These are phyloP conservation scores for Saguinus midas DNA, from an alignment of 2,113 vertebrate species.

Conservation along the genomic window DNA sequence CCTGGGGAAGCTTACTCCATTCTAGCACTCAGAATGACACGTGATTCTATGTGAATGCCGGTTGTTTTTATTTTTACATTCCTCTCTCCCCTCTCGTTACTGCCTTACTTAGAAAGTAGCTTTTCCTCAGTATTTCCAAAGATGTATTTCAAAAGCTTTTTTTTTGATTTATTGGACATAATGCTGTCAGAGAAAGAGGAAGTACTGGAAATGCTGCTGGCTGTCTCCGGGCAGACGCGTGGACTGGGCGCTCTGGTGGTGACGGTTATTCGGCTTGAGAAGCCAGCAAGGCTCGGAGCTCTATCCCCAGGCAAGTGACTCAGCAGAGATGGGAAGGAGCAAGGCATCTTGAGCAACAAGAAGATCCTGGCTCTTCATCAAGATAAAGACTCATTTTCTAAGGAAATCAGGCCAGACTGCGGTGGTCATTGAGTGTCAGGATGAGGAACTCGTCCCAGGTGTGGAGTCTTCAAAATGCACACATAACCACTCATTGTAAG, in stretches of 20 bases:
- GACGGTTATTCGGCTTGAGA: background rate
- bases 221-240: background rate
- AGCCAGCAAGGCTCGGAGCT: background rate
- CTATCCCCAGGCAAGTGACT: background rate
- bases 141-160: constrained; percentile 65
- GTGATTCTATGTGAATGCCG: background rate
- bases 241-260: background rate
- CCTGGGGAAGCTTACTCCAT: background rate
- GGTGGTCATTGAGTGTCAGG: background rate
- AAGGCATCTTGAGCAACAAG: background rate
- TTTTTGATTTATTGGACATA: constrained; percentile 68
- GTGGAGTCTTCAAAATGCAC: background rate
- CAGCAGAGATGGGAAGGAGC: background rate
- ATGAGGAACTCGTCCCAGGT: background rate
- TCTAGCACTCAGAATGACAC: background rate
- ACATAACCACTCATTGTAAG: no score
- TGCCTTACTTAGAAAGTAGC: constrained; percentile 65
- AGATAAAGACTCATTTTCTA: background rate
- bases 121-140: constrained; percentile 45
- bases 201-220: background rate
- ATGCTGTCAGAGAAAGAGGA: background rate
- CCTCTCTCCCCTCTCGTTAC: background rate
- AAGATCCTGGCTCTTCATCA: background rate
- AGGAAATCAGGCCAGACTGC: background rate
- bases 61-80: background rate